Evolutionary conservation across 2,888 invertebrate species (phyloP).

Genomic region (Siphonodentalium dalli): DNA sequence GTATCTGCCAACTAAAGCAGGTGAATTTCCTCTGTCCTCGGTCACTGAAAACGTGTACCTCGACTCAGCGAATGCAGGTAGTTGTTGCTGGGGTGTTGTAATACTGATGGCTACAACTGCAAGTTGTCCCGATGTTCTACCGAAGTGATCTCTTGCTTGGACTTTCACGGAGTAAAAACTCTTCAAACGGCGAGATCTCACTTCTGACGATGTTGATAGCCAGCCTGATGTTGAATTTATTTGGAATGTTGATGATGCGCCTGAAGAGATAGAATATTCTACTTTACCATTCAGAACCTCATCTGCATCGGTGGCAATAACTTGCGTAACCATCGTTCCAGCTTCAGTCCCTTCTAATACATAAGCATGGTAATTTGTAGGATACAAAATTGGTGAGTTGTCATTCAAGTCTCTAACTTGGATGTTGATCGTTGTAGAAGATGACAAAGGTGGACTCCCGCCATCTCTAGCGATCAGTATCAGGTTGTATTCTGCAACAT

Average conservation of each 20-base stretch:
- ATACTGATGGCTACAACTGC: constrained; percentile 49
- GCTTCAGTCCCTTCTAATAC: constrained; percentile 71
- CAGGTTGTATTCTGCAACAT: constrained; percentile 75
- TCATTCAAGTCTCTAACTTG: constrained; percentile 88
- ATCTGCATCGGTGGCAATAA: constrained; percentile 85
- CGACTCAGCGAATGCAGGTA: constrained; percentile 68
- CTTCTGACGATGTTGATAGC: constrained; percentile 79
- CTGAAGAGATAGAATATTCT: constrained; percentile 69
- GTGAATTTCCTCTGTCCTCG: constrained; percentile 78
- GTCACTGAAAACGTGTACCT: constrained; percentile 80
- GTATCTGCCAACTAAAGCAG: constrained; percentile 72
- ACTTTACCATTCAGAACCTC: constrained; percentile 82
- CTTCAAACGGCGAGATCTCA: constrained; percentile 81
- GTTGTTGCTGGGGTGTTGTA: constrained; percentile 34
- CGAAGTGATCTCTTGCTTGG: constrained; percentile 71
- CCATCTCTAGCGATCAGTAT: constrained; percentile 89
- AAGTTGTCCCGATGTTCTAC: constrained; percentile 27
- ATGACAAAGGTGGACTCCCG: constrained; percentile 84
- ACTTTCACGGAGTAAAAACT: constrained; percentile 80
- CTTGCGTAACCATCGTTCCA: constrained; percentile 76
- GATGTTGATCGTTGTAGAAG: constrained; percentile 85
- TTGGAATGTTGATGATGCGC: constrained; percentile 72
- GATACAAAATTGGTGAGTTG: constrained; percentile 91
- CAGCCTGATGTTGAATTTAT: constrained; percentile 82
- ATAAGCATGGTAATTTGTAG: constrained; percentile 82